phyloP scores from a whole-genome alignment of 2,888 invertebrate genomes.

The Scaptomyza parva region DNA sequence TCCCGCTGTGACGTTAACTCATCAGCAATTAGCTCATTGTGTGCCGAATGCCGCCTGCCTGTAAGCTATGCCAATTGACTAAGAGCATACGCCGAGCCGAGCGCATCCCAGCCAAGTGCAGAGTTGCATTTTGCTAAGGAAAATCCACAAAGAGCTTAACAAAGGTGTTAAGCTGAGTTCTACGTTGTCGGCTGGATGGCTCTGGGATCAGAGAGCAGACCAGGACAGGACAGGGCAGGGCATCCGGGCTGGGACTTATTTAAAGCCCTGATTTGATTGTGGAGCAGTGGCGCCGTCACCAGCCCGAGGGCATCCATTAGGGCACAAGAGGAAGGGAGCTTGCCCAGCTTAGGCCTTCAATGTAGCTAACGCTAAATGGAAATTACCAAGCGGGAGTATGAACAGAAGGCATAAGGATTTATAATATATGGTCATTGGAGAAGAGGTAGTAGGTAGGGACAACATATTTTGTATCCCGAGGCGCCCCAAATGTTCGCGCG shows the following conservation, averaged over 20 bases:
- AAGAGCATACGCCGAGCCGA: conserved; percentile 4
- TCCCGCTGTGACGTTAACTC: conserved; percentile 42
- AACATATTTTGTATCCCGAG: conserved; percentile 6
- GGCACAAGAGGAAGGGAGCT: conserved; percentile 15
- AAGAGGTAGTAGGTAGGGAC: neutral
- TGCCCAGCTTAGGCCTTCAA: conserved; percentile 47
- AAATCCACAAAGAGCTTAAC: conserved; percentile 77
- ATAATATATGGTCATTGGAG: conserved; percentile 14
- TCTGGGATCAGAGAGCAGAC: neutral
- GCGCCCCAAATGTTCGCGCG: conserved; percentile 7
- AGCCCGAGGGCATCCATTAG: conserved; percentile 12
- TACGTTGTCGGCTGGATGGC: neutral
- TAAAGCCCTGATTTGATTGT: conserved; percentile 23
- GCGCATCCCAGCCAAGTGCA: neutral
- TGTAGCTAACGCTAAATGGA: conserved; percentile 59
- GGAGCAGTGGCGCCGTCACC: neutral
- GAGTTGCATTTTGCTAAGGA: conserved; percentile 17
- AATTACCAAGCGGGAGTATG: conserved; percentile 15
- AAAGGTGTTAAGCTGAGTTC: conserved; percentile 63
- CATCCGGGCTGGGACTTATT: conserved; percentile 27
- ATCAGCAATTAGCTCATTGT: conserved; percentile 50
- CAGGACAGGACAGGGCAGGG: neutral
- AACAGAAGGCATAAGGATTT: neutral
- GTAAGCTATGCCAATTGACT: conserved; percentile 31
- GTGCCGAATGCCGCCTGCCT: conserved; percentile 2